Conservation (phyloP, 2,888 invertebrate species). For the Thelaira solivaga region DNA sequence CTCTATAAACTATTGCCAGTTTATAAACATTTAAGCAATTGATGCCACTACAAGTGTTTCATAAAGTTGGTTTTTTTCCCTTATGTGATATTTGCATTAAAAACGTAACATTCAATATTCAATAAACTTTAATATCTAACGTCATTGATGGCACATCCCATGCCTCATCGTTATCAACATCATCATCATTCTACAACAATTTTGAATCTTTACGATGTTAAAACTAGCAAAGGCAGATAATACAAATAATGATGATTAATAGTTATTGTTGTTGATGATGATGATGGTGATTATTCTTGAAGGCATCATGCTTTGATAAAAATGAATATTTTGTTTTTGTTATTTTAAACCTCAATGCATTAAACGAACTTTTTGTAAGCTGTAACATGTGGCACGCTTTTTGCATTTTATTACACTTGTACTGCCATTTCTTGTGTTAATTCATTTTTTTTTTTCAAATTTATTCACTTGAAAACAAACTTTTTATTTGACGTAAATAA, state of each 20-base stretch:
- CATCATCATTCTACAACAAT: not conserved
- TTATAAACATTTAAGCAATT: slow-evolving; percentile 47
- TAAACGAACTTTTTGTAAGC: slow-evolving; percentile 45
- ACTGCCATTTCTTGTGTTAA: not conserved
- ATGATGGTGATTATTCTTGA: not conserved
- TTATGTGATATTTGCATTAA: slow-evolving; percentile 19
- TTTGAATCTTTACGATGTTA: not conserved
- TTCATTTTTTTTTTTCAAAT: not conserved
- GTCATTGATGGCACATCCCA: not conserved
- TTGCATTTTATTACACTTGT: slow-evolving; percentile 62
- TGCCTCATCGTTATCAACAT: not conserved
- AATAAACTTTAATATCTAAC: not conserved
- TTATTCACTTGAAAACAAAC: slow-evolving; percentile 26
- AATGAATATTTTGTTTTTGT: not conserved
- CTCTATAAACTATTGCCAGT: slow-evolving; percentile 33
- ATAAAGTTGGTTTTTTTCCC: not conserved
- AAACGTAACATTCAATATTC: not conserved
- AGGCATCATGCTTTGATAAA: not conserved
- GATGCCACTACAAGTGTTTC: slow-evolving; percentile 49
- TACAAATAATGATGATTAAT: slow-evolving; percentile 6
- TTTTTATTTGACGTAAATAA: slow-evolving; percentile 22
- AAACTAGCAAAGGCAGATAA: not conserved
- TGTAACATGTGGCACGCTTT: slow-evolving; percentile 63
- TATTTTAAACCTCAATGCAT: slow-evolving; percentile 38
- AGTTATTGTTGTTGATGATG: not conserved